Evolutionary conservation across 2,888 invertebrate genomes (phyloP).

Genomic region (Myopa tessellatipennis): DNA sequence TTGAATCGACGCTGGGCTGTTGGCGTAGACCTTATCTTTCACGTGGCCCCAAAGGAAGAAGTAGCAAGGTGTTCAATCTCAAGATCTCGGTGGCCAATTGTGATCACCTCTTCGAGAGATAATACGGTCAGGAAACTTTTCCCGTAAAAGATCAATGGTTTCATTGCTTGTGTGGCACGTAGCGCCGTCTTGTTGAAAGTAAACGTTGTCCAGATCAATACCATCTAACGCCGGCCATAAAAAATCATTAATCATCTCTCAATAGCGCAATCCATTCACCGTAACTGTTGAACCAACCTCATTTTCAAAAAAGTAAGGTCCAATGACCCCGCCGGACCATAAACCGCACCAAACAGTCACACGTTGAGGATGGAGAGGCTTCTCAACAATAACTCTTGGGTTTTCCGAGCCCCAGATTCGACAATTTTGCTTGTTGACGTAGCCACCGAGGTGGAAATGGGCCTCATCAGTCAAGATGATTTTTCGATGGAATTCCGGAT

Average conservation of each 20-base stretch:
- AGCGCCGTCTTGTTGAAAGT: constrained; percentile 42
- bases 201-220: constrained; percentile 9
- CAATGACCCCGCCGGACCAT: no score
- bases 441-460: no score
- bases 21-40: constrained; percentile 33
- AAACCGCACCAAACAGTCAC: no score
- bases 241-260: constrained; percentile 24
- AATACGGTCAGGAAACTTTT: constrained; percentile 1
- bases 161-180: constrained; percentile 37
- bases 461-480: no score
- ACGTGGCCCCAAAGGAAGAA: constrained; percentile 31
- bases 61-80: constrained; percentile 20
- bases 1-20: constrained; percentile 31
- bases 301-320: neutral
- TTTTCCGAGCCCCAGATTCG: no score
- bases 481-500: no score
- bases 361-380: no score
- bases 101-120: constrained; percentile 24
- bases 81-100: constrained; percentile 31
- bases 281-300: neutral
- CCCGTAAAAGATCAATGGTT: constrained; percentile 9
- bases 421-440: no score
- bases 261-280: constrained; percentile 26
- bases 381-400: no score
- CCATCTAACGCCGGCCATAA: neutral